Evolutionary conservation across 1,140 invertebrate species (phyloP).

Genomic region (Coelopa frigida): DNA sequence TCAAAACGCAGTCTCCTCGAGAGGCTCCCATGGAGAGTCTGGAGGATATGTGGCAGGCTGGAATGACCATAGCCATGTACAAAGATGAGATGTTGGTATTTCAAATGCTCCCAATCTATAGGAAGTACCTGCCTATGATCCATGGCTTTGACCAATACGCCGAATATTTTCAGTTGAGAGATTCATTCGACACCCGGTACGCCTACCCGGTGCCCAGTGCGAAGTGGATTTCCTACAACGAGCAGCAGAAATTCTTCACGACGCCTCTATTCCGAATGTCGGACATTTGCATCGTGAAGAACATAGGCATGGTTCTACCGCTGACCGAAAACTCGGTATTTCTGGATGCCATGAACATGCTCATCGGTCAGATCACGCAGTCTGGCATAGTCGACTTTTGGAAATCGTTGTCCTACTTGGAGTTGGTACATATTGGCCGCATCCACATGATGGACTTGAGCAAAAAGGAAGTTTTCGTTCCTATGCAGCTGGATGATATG

Average conservation of each 20-base stretch:
- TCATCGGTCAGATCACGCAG: neutral
- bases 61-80: neutral
- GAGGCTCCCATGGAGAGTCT: neutral
- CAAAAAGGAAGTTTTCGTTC: neutral
- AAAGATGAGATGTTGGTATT: neutral
- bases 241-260: constrained; percentile 5
- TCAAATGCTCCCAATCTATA: neutral
- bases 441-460: neutral
- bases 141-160: neutral
- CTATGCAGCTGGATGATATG: constrained; percentile 6
- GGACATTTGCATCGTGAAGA: neutral
- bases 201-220: neutral
- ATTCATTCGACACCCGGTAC: neutral
- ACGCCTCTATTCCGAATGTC: constrained; percentile 4
- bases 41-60: neutral
- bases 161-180: neutral
- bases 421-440: neutral
- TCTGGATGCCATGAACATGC: neutral
- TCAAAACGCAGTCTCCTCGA: neutral
- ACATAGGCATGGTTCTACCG: neutral
- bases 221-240: constrained; percentile 2
- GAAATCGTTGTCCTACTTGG: neutral
- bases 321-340: neutral
- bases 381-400: neutral
- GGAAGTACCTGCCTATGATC: neutral